Evolutionary conservation across 2,113 vertebrate genomes (phyloP), one percentile per base, ranked within the genome.

Genomic region (Trogon surrucura): DNA sequence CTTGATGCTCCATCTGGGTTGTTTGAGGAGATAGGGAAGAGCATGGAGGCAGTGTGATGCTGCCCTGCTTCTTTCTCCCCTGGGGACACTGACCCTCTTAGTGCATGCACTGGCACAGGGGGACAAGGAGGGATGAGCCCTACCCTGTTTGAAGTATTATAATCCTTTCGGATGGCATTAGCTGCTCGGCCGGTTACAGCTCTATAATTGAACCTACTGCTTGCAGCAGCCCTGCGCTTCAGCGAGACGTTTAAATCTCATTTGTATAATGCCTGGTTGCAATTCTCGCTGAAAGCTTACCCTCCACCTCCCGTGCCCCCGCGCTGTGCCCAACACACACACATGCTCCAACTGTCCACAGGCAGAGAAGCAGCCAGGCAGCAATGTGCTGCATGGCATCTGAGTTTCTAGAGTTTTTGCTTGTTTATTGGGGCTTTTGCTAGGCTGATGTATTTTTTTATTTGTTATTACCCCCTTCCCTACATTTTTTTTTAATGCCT

Each of bases 261-360:
- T 96, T 96, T 97, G 66, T 91, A 10, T 94, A 96, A 96, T 94
- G 81, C 88, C 60, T 91, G 80, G 79, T 86, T 94, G 89, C 90
- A 81, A 16, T 90, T 92, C 75, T 88, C 80, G 48, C 84, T 79
- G 69, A 70, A 89, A 60, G 84, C 94, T 95, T 93, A 84, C 65
- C 87, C 73, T 89, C 81, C 4, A 18, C 87, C 85, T 89, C 82
- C 70, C 7, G 41, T 82, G 95, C 45, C 84, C 78, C 65, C 0
- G 2, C 48, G 56, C 58, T 5, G 32, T 25, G 34, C 54, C 6
- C 4, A 78, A 32, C 51, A 21, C 10, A 8, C 65, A 48, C 9
- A 6, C 1, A 1, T 53, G 47, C 58, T 85, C 60, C 27, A 25
- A 5, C 45, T 26, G 7, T 70, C 7, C 3, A 0, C n/a, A 21